Evolutionary conservation across 30 jellyfish, hydroid and myxozoan genomes (phyloP), one percentile per base, ranked within the genome.

Genomic region (Turritopsis dohrnii): DNA sequence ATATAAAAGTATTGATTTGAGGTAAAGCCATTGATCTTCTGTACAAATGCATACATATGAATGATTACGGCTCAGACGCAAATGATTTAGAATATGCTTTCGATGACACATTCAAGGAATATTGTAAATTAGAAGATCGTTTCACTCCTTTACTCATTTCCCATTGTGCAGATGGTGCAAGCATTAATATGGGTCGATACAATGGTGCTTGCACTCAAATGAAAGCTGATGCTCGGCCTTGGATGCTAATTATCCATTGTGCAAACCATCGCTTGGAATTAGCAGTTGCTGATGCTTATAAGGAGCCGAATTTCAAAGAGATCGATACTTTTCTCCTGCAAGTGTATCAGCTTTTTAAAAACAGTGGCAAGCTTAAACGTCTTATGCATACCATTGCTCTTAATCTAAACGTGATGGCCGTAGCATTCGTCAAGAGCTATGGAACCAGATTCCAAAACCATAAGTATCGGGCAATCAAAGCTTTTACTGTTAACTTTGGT

Each of bases 181-280:
- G n/a, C n/a, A n/a, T n/a, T n/a, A n/a, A n/a, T n/a, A n/a, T n/a
- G n/a, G n/a, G n/a, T n/a, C n/a, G n/a, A n/a, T n/a, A n/a, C n/a
- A n/a, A n/a, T n/a, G n/a, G n/a, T n/a, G n/a, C n/a, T 54, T 54
- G 72, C 72, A 54, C 72, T 16, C 72, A 54, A 54, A 54, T 54
- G 18, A 18, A 54, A 16, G 72, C 86, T 54, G 84, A 82, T 29
- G 54, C 65, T 24, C 79, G 96, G 28, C 75, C 74, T 28, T 87
- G 91, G 96, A 80, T 87, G 88, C 84, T 87, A 18, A 82, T 19
- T 13, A 87, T 82, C 25, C 96, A 87, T 66, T 87, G 95, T 66
- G 80, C 79, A 18, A 87, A 87, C 73, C 95, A 81, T 81, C 87
- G 83, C 53, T 79, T 81, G 26, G 95, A 87, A 66, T 53, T 87